phyloP scores from a whole-genome alignment of 2,113 vertebrate genomes.

The Ardeotis arabs region DNA sequence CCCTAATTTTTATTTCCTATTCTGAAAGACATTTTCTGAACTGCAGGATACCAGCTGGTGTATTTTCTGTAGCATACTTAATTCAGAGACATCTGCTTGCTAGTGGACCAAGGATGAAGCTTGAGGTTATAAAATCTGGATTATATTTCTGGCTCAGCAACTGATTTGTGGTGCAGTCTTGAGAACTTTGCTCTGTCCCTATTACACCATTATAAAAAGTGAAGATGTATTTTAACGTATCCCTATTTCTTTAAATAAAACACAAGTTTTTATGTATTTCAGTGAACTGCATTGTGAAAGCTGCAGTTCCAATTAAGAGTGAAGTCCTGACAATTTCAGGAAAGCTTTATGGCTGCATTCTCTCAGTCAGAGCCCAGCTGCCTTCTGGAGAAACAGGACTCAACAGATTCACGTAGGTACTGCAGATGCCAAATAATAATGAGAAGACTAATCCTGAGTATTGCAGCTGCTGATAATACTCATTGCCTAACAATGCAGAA shows the following conservation, averaged over 20 bases:
- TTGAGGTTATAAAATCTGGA: neutral
- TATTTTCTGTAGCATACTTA: neutral
- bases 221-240: neutral
- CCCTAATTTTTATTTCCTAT: neutral
- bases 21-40: neutral
- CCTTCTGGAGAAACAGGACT: slow-evolving; percentile 29
- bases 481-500: slow-evolving; percentile 45
- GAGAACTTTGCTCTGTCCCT: neutral
- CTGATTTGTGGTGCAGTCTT: neutral
- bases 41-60: neutral
- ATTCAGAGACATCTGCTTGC: slow-evolving; percentile 8
- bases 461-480: slow-evolving; percentile 52
- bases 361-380: slow-evolving; percentile 19
- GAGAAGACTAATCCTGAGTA: slow-evolving; percentile 25
- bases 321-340: neutral
- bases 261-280: neutral
- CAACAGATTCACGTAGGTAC: slow-evolving; percentile 22
- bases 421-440: slow-evolving; percentile 43
- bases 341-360: neutral
- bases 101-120: neutral
- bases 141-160: neutral
- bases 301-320: neutral
- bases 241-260: neutral
- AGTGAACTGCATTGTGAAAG: neutral
- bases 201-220: neutral